These are phyloP conservation scores for Ptychochromis oligacanthus DNA, from an alignment of 2,113 vertebrate species.

Conservation along the genomic window DNA sequence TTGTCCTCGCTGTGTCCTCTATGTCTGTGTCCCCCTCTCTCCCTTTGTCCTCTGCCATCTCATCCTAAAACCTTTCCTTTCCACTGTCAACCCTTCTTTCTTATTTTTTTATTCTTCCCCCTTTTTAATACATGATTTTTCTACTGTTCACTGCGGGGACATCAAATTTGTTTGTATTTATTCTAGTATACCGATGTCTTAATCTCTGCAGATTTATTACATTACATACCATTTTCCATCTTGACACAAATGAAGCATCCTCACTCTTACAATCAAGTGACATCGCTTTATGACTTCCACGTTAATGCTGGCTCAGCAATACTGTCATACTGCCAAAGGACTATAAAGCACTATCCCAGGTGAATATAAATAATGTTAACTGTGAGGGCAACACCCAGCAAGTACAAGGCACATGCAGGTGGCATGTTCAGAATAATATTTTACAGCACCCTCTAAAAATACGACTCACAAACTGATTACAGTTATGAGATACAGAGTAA, in stretches of 20 bases:
- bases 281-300: neutral
- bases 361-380: conserved; percentile 36
- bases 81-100: neutral
- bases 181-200: neutral
- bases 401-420: neutral
- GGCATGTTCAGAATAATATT: neutral
- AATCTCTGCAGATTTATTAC: neutral
- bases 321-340: neutral
- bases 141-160: neutral
- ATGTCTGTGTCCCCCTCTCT: conserved; percentile 3
- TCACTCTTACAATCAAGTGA: neutral
- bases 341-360: conserved; percentile 8
- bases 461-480: neutral
- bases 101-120: neutral
- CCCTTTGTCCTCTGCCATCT: conserved; percentile 17
- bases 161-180: neutral
- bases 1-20: conserved; percentile 28
- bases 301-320: conserved; percentile 6
- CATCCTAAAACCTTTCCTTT: neutral
- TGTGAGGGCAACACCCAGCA: neutral
- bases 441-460: neutral
- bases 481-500: neutral
- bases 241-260: neutral
- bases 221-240: neutral
- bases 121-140: neutral